A percentile compares a stretch with the other conserved stretches of the same genome.
phyloP scores from a whole-genome alignment of 2,113 vertebrate genomes.

The Python bivittatus region DNA sequence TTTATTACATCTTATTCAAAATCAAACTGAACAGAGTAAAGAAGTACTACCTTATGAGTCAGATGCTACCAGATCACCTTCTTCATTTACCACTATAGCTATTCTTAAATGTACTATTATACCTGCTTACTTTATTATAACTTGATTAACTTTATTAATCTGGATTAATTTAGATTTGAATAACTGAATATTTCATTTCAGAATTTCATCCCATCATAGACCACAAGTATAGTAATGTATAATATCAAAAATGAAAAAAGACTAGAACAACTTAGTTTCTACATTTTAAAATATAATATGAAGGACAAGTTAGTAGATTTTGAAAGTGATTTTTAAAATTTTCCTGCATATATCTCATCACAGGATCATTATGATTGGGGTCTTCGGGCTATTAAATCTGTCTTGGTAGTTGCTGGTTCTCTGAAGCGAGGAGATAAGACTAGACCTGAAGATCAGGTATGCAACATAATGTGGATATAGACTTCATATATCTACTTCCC shows the following conservation, averaged over 20 bases:
- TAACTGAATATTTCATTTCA: background rate
- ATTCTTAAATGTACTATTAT: background rate
- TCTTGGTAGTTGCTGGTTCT: slow-evolving; percentile 79
- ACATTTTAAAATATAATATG: background rate
- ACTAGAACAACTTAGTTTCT: background rate
- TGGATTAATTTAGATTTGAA: background rate
- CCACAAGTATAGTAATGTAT: background rate
- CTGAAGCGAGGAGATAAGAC: slow-evolving; percentile 76
- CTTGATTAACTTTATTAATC: background rate
- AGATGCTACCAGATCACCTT: background rate
- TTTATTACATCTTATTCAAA: background rate
- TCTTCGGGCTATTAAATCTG: slow-evolving; percentile 78
- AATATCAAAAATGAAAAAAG: background rate
- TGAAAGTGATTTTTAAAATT: background rate
- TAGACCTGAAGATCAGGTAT: slow-evolving; percentile 80
- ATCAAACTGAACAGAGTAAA: background rate
- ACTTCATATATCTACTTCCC: background rate
- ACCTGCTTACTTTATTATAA: background rate
- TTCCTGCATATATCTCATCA: slow-evolving; percentile 41
- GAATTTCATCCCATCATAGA: background rate
- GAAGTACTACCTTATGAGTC: background rate
- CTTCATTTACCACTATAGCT: background rate
- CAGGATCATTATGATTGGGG: slow-evolving; percentile 83
- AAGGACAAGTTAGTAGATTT: background rate
- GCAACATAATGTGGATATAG: background rate